These are phyloP conservation scores for Bombus waltoni DNA, from an alignment of 1,140 invertebrate genomes.

Conservation along the genomic window DNA sequence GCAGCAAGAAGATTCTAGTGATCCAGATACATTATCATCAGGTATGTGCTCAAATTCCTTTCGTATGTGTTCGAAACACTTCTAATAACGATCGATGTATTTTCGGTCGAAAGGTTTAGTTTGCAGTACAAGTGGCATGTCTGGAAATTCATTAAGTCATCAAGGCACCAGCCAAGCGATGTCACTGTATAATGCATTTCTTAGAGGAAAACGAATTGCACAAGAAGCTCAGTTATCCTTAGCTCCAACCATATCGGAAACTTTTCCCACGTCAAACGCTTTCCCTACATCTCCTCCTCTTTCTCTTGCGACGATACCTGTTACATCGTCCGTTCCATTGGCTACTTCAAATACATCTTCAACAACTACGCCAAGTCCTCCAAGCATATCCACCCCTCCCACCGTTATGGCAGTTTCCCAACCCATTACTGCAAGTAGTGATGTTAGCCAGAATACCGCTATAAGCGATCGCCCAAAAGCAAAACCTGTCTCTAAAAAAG, in stretches of 20 bases:
- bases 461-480: constrained; percentile 91
- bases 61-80: not conserved
- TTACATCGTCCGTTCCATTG: constrained; percentile 59
- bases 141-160: constrained; percentile 71
- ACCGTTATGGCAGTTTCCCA: constrained; percentile 72
- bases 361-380: constrained; percentile 62
- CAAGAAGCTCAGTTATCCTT: constrained; percentile 64
- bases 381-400: constrained; percentile 63
- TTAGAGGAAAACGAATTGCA: constrained; percentile 50
- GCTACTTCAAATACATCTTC: constrained; percentile 64
- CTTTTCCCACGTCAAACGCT: constrained; percentile 65
- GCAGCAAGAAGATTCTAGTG: constrained; percentile 69
- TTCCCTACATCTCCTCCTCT: constrained; percentile 65
- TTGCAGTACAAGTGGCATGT: constrained; percentile 72
- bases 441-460: constrained; percentile 86
- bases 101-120: constrained; percentile 73
- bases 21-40: constrained; percentile 75
- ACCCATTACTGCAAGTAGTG: constrained; percentile 79
- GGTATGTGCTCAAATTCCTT: constrained; percentile 49
- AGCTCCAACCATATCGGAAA: constrained; percentile 68
- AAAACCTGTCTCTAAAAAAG: constrained; percentile 90
- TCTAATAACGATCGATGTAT: constrained; percentile 26
- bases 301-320: constrained; percentile 62
- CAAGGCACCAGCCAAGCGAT: constrained; percentile 74
- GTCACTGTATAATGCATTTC: constrained; percentile 71